Percentiles rank a stretch among this genome's conserved stretches.
phyloP scores from a whole-genome alignment of 2,797 vertebrate genomes.

The Enteromius trimaculatus region DNA sequence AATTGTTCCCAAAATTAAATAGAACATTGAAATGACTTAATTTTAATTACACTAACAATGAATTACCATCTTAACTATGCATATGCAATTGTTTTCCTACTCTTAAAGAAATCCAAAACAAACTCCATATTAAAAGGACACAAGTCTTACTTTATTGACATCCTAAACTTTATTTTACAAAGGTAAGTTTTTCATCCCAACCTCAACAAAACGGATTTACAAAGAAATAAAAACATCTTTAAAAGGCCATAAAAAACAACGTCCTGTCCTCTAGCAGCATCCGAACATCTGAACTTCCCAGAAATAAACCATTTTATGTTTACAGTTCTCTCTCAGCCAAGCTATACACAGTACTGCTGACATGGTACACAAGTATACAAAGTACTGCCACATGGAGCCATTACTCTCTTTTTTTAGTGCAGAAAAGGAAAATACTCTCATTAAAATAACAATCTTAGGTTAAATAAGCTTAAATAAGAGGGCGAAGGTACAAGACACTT shows the following conservation, averaged over 20 bases:
- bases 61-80: neutral
- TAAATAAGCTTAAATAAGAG: conserved; percentile 89
- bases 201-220: conserved; percentile 83
- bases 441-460: conserved; percentile 76
- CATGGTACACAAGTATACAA: conserved; percentile 65
- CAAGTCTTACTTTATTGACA: conserved; percentile 53
- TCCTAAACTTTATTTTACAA: conserved; percentile 70
- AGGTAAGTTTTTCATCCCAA: conserved; percentile 69
- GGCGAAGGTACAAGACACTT: conserved; percentile 85
- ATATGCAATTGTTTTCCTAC: neutral
- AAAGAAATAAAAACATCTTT: conserved; percentile 71
- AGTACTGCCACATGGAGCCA: conserved; percentile 73
- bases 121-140: conserved; percentile 18
- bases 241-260: conserved; percentile 83
- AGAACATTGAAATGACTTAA: neutral
- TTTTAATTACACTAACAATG: neutral
- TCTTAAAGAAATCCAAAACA: neutral
- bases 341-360: conserved; percentile 72
- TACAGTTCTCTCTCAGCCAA: conserved; percentile 67
- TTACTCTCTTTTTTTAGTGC: conserved; percentile 70
- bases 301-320: conserved; percentile 66
- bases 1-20: neutral
- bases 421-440: conserved; percentile 73
- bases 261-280: conserved; percentile 82
- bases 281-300: conserved; percentile 75